These are phyloP conservation scores for Allophyes oxyacanthae DNA, from an alignment of 2,888 invertebrate genomes.

Conservation along the genomic window DNA sequence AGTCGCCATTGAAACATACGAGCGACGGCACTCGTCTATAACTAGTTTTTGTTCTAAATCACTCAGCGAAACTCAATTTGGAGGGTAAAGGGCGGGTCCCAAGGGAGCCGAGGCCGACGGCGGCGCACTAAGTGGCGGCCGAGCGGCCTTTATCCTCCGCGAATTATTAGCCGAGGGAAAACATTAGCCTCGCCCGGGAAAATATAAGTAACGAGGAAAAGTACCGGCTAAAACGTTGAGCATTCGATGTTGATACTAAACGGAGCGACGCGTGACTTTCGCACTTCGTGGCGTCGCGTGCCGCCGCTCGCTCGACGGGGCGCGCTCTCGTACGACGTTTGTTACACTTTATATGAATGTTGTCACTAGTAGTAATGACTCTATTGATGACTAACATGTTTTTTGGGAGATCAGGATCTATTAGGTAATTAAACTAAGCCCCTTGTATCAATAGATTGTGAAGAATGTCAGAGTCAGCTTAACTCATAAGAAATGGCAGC, in stretches of 20 bases:
- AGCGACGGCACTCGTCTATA: slow-evolving; percentile 63
- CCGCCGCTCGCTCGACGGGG: neutral
- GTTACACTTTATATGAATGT: neutral
- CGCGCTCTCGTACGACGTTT: too few species aligned
- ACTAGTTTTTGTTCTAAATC: slow-evolving; percentile 81
- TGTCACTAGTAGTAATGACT: too few species aligned
- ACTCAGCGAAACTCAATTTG: slow-evolving; percentile 81
- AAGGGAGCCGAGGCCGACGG: slow-evolving; percentile 59
- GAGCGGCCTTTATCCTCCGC: slow-evolving; percentile 68
- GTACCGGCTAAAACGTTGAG: slow-evolving; percentile 54
- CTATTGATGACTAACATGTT: too few species aligned
- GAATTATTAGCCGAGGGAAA: slow-evolving; percentile 75
- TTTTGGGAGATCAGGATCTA: too few species aligned
- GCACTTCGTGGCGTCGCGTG: slow-evolving; percentile 19
- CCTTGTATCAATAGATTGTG: too few species aligned
- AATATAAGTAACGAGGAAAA: slow-evolving; percentile 68
- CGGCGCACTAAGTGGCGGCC: slow-evolving; percentile 67
- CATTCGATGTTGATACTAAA: slow-evolving; percentile 40
- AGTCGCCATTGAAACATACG: slow-evolving; percentile 61
- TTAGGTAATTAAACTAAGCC: too few species aligned
- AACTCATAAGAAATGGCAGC: too few species aligned
- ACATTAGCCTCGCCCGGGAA: slow-evolving; percentile 69
- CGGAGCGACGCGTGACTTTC: slow-evolving; percentile 36
- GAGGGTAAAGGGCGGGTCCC: slow-evolving; percentile 71
- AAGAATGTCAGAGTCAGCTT: too few species aligned